Conservation (phyloP, 2,888 invertebrate genomes). For the Melinopterus prodromus region DNA sequence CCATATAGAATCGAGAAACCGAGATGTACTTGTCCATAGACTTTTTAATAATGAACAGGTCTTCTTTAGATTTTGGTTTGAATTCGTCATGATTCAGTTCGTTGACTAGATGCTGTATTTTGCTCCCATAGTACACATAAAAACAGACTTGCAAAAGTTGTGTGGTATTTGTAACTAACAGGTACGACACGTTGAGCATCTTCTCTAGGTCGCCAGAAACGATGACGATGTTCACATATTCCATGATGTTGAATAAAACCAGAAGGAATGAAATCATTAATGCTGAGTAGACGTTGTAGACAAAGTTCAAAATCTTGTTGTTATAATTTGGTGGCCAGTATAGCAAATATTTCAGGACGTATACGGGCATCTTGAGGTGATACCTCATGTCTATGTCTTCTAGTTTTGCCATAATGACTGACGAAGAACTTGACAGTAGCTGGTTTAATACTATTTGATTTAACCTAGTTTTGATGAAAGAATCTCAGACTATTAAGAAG, state of each 20-base stretch:
- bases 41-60: constrained; percentile 44
- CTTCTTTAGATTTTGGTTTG: constrained; percentile 40
- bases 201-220: constrained; percentile 56
- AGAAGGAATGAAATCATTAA: constrained; percentile 41
- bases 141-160: constrained; percentile 37
- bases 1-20: constrained; percentile 47
- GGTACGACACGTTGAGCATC: constrained; percentile 48
- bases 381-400: not conserved
- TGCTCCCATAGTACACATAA: constrained; percentile 30
- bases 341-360: constrained; percentile 17
- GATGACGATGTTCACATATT: constrained; percentile 61
- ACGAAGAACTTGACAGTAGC: not conserved
- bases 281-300: constrained; percentile 24
- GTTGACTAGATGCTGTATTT: constrained; percentile 39
- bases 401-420: not conserved
- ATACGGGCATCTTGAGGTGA: not conserved
- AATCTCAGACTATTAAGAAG: not conserved
- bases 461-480: not conserved
- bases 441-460: not conserved
- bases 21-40: constrained; percentile 45
- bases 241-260: constrained; percentile 62
- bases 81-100: constrained; percentile 38
- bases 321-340: constrained; percentile 31
- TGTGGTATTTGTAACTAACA: constrained; percentile 49
- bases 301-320: not conserved